Percentiles rank a stretch among this genome's conserved stretches.
These are phyloP conservation scores for Drosophila varians DNA, from an alignment of 1,140 invertebrate genomes.

Conservation along the genomic window DNA sequence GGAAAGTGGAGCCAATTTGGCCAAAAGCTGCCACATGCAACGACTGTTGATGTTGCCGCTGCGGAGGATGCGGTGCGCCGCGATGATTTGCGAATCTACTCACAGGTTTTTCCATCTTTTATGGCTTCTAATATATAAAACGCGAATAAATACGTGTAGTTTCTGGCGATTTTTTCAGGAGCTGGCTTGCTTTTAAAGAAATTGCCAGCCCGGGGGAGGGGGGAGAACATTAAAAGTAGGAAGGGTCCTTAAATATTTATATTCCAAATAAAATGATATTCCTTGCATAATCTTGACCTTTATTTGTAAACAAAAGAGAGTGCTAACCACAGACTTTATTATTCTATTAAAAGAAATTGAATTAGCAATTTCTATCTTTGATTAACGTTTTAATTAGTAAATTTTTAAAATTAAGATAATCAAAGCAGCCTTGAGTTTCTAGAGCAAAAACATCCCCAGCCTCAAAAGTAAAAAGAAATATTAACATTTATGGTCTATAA, in stretches of 20 bases:
- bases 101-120: background rate
- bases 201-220: background rate
- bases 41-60: conserved; percentile 1
- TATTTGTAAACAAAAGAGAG: background rate
- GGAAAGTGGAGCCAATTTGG: background rate
- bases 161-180: background rate
- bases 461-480: background rate
- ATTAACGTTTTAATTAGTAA: background rate
- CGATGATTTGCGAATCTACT: background rate
- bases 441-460: background rate
- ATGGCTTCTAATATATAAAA: conserved; percentile 1
- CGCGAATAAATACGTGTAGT: background rate
- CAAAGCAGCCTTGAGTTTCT: background rate
- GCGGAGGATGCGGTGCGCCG: background rate
- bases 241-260: background rate
- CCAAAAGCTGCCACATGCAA: background rate
- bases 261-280: too few species aligned
- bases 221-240: too few species aligned
- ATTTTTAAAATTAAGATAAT: background rate
- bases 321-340: background rate
- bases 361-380: background rate
- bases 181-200: background rate
- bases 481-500: conserved; percentile 37
- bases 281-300: too few species aligned
- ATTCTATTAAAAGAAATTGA: background rate